phyloP scores from a whole-genome alignment of 2,797 vertebrate genomes.

The Agapornis canus region DNA sequence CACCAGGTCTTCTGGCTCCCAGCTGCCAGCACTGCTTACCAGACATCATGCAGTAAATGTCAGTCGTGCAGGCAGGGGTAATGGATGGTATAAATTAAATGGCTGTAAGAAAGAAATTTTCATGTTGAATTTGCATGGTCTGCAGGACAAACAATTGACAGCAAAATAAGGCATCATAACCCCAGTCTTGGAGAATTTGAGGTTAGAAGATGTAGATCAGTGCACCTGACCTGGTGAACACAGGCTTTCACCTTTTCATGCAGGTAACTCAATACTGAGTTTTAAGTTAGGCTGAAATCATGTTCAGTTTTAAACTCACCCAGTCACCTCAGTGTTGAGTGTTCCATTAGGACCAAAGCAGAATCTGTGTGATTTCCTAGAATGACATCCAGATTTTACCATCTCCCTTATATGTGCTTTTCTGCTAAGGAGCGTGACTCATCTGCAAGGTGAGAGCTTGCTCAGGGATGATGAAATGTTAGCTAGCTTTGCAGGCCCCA shows the following conservation, averaged over 20 bases:
- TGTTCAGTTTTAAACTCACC: background rate
- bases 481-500: background rate
- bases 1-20: constrained; percentile 8
- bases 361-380: background rate
- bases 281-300: background rate
- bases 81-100: constrained; percentile 23
- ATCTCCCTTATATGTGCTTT: background rate
- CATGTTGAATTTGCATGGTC: background rate
- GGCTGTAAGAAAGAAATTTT: background rate
- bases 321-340: background rate
- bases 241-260: background rate
- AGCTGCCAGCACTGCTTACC: background rate
- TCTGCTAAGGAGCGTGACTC: background rate
- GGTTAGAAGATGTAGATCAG: background rate
- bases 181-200: background rate
- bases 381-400: background rate
- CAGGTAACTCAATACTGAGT: background rate
- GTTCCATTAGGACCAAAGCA: background rate
- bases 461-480: background rate
- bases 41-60: background rate
- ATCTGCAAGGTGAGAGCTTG: background rate
- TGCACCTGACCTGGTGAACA: background rate
- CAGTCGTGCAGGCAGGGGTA: background rate
- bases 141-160: background rate
- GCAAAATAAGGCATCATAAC: background rate